These are phyloP conservation scores for Tiaroga cobitis DNA, from an alignment of 2,797 vertebrate genomes.

Conservation along the genomic window DNA sequence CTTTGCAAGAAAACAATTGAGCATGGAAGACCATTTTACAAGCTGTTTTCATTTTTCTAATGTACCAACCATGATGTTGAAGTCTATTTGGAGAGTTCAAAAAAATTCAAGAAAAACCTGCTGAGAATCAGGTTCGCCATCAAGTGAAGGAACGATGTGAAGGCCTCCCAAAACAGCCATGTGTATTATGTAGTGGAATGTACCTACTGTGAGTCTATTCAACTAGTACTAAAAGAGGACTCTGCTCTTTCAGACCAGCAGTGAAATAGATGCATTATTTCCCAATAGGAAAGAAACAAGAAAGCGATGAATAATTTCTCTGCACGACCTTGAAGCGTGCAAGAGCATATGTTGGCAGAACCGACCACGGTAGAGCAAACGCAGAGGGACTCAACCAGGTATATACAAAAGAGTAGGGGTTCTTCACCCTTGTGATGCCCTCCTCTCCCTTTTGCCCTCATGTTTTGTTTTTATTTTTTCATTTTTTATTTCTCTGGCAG, in stretches of 20 bases:
- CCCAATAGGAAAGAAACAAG: constrained; percentile 34
- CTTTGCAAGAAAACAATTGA: neutral
- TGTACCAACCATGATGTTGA: neutral
- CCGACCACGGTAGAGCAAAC: neutral
- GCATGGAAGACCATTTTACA: neutral
- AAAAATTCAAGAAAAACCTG: neutral
- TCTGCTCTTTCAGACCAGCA: constrained; percentile 13
- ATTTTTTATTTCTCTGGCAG: constrained; percentile 1
- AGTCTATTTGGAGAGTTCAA: neutral
- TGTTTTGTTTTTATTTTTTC: neutral
- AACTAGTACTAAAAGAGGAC: neutral
- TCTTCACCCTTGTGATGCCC: constrained; percentile 18
- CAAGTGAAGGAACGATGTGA: neutral
- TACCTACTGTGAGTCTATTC: neutral
- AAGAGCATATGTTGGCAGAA: neutral
- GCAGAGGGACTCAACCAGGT: neutral
- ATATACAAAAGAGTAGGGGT: constrained; percentile 21
- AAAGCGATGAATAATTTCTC: constrained; percentile 29
- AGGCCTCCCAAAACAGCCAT: neutral
- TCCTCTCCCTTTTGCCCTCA: neutral
- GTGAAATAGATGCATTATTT: constrained; percentile 41
- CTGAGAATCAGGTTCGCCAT: neutral
- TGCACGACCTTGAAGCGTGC: constrained; percentile 14
- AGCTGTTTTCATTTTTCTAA: neutral
- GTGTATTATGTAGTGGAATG: neutral